A percentile compares a stretch with the other conserved stretches of the same genome.
Conservation (phyloP, 2,888 invertebrate genomes). For the Athripsodes cinereus region DNA sequence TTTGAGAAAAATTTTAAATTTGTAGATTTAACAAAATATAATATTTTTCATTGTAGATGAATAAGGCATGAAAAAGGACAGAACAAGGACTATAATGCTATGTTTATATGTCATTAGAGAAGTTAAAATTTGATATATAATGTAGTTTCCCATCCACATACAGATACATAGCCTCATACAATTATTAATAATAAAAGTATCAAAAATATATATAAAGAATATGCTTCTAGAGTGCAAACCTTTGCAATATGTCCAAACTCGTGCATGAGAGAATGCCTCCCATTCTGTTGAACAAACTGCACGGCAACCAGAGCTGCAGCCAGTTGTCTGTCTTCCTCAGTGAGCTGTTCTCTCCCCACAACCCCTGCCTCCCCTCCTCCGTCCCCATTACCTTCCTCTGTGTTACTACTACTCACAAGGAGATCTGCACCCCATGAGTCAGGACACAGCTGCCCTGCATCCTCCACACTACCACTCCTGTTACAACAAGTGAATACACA, state of each 20-base stretch:
- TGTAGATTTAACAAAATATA: too few species aligned
- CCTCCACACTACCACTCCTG: slow-evolving; percentile 37
- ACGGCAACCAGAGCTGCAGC: slow-evolving; percentile 58
- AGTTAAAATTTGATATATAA: too few species aligned
- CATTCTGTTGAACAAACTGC: slow-evolving; percentile 54
- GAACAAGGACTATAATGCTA: too few species aligned
- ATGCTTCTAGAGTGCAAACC: slow-evolving; percentile 6
- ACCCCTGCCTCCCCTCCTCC: slow-evolving; percentile 25
- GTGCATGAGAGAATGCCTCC: slow-evolving; percentile 46
- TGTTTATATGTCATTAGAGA: too few species aligned
- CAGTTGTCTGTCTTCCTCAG: slow-evolving; percentile 54
- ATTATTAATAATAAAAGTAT: neutral
- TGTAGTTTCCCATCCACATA: too few species aligned
- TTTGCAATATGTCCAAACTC: slow-evolving; percentile 22
- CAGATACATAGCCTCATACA: too few species aligned
- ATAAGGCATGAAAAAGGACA: too few species aligned
- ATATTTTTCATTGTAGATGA: too few species aligned
- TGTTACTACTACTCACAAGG: slow-evolving; percentile 38
- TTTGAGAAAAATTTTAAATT: too few species aligned
- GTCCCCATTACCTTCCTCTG: slow-evolving; percentile 32
- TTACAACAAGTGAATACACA: too few species aligned
- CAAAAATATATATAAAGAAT: neutral
- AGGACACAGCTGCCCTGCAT: slow-evolving; percentile 29
- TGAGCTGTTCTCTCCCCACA: slow-evolving; percentile 34
- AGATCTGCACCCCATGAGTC: slow-evolving; percentile 38